Evolutionary conservation across 2,888 invertebrate species (phyloP).

Genomic region (Myathropa florea): DNA sequence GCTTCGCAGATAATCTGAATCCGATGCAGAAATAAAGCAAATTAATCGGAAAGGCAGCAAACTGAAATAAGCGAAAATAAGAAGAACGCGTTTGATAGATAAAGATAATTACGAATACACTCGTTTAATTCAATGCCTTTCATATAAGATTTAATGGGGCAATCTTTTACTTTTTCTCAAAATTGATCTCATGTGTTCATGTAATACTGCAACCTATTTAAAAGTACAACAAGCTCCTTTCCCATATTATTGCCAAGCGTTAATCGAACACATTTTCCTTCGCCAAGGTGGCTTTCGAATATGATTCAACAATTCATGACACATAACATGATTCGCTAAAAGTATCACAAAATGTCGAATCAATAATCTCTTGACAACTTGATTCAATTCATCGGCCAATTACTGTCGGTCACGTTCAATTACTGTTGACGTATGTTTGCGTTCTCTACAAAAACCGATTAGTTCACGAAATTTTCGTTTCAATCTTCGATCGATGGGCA

Average conservation of each 20-base stretch:
- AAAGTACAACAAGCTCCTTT: background rate
- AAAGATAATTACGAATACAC: too few species aligned
- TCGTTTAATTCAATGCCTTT: too few species aligned
- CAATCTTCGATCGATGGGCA: slow-evolving; percentile 39
- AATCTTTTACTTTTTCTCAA: too few species aligned
- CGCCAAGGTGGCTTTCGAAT: slow-evolving; percentile 34
- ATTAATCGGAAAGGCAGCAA: too few species aligned
- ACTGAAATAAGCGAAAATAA: too few species aligned
- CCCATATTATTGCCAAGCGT: background rate
- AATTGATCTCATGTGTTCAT: background rate
- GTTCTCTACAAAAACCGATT: slow-evolving; percentile 63
- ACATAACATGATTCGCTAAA: slow-evolving; percentile 55
- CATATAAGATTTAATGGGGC: too few species aligned
- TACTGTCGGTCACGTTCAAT: slow-evolving; percentile 70
- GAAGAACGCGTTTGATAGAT: too few species aligned
- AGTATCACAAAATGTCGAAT: slow-evolving; percentile 58
- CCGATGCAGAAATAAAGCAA: too few species aligned
- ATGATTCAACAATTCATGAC: slow-evolving; percentile 34
- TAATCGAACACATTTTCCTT: background rate
- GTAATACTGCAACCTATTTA: background rate
- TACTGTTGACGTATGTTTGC: slow-evolving; percentile 61
- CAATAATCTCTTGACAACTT: slow-evolving; percentile 63
- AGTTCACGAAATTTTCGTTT: slow-evolving; percentile 54
- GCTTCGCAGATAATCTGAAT: too few species aligned
- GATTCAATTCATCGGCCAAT: slow-evolving; percentile 68